A percentile compares a stretch with the other conserved stretches of the same genome.
Conservation (phyloP, 1,140 invertebrate genomes). For the Battus philenor region DNA sequence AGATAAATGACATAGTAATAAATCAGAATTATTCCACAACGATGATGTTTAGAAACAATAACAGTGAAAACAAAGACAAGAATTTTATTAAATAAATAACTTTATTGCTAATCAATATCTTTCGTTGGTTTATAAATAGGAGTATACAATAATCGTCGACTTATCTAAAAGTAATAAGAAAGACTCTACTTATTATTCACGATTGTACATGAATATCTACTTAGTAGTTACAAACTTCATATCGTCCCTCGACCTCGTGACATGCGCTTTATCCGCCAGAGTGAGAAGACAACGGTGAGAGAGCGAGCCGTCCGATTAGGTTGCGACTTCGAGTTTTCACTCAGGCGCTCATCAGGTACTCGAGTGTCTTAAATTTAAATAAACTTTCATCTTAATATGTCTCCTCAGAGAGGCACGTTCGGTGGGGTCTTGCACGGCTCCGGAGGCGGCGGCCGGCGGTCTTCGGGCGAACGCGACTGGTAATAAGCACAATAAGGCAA, state of each 20-base stretch:
- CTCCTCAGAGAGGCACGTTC: constrained; percentile 65
- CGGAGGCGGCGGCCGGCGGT: constrained; percentile 43
- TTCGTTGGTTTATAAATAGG: constrained; percentile 23
- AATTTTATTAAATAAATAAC: constrained; percentile 14
- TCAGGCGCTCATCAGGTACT: constrained; percentile 68
- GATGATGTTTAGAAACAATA: too few relatives aligned
- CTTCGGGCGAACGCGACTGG: constrained; percentile 84
- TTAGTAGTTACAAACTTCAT: constrained; percentile 69
- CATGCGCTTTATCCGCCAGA: constrained; percentile 24
- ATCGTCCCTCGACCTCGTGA: constrained; percentile 42
- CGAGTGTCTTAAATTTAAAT: constrained; percentile 64
- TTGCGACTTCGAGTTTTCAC: constrained; percentile 21
- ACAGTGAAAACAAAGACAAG: constrained; percentile 9
- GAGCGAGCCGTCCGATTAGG: constrained; percentile 20
- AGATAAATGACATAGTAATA: too few relatives aligned
- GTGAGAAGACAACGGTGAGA: constrained; percentile 37
- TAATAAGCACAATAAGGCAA: constrained; percentile 89
- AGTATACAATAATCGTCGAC: constrained; percentile 20
- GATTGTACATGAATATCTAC: constrained; percentile 54
- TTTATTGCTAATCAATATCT: constrained; percentile 17
- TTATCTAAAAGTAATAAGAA: constrained; percentile 35
- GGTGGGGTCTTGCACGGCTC: constrained; percentile 65
- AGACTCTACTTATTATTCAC: constrained; percentile 28
- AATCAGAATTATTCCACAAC: too few relatives aligned
- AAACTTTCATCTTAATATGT: constrained; percentile 50